Base-by-base conservation (phyloP, 1,140 invertebrate genomes). In the Aethina tumida region DNA sequence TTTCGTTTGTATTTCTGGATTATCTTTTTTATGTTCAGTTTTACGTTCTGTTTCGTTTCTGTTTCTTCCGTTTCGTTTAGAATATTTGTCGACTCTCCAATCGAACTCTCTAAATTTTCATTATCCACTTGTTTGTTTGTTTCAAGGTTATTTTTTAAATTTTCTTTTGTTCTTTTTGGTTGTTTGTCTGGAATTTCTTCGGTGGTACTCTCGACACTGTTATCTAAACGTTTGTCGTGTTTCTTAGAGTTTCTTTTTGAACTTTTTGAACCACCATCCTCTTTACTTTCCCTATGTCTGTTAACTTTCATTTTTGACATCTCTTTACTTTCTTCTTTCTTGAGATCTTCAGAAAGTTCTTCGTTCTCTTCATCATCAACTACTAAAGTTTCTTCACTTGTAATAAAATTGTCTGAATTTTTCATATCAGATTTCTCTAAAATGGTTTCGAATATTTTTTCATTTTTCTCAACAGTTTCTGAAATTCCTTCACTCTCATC, bases 1-100 rank as follows among this genome's bases (percentile, higher is more conserved):
- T 46, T 52, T n/a, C 50, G 34, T 17, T 42, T 41, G 20, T 50
- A 55, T 35, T 50, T 55, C 19, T 55, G 52, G 25, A 55, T 51
- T 8, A 55, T 39, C 43, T 50, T 55, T 37, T 50, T 49, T n/a
- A 55, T 50, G 20, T 52, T 52, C 16, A 37, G 38, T 27, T 52
- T 52, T 4, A 55, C 52, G 13, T 39, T 39, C 18, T 46, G 42
- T 21, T 32, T n/a, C n/a, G n/a, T n/a, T n/a, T n/a, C n/a, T n/a
- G n/a, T n/a, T n/a, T n/a, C n/a, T n/a, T n/a, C n/a, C n/a, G n/a
- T n/a, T n/a, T n/a, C n/a, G n/a, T n/a, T n/a, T n/a, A n/a, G n/a
- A n/a, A n/a, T n/a, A n/a, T n/a, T n/a, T n/a, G n/a, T n/a, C n/a
- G n/a, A n/a, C n/a, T n/a, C n/a, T n/a, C n/a, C n/a, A n/a, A n/a